Evolutionary conservation across 37 sponge, comb jelly and placozoan species (phyloP), one percentile per base, ranked within the genome.

Genomic region (Beroe forskalii): DNA sequence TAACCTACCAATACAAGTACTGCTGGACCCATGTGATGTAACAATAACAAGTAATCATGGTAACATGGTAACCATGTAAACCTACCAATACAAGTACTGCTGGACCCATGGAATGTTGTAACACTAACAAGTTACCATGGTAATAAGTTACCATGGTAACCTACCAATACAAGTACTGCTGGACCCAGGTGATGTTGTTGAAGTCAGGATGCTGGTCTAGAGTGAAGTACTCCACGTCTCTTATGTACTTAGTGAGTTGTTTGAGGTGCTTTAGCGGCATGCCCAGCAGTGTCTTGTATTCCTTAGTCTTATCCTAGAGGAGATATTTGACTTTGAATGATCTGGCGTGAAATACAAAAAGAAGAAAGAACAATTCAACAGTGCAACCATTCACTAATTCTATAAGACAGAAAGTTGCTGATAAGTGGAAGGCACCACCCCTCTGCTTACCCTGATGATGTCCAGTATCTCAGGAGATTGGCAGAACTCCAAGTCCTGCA

Each of bases 211-310:
- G 75, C 1, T 72, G 28, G 6, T 27, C 75, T 20, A 72, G 39
- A 3, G 75, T 72, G 39, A 36, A 72, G 40, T 72, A 20, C 20
- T 30, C 39, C 3, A 72, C 40, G 35, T 33, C 35, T 39, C 75
- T 27, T 19, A 72, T 20, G 22, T 32, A 37, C 35, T 32, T 72
- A 35, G 75, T 39, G 4, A 72, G 75, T 8, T 38, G 14, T 32
- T 72, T 72, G 35, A 72, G 35, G 75, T 72, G 35, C 1, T 23
- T 33, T 14, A 72, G 40, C 14, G 75, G 75, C 75, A 72, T 72
- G 4, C 32, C 23, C 2, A 72, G 30, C 40, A 72, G 75, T 9
- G 40, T 39, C 20, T 20, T 19, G 30, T 72, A 72, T 39, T 72
- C 75, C 40, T 72, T 72, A 32, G 35, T 36, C 40, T 37, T 33